phyloP scores from a whole-genome alignment of 2,888 invertebrate species.

The Mesochorus sp. region DNA sequence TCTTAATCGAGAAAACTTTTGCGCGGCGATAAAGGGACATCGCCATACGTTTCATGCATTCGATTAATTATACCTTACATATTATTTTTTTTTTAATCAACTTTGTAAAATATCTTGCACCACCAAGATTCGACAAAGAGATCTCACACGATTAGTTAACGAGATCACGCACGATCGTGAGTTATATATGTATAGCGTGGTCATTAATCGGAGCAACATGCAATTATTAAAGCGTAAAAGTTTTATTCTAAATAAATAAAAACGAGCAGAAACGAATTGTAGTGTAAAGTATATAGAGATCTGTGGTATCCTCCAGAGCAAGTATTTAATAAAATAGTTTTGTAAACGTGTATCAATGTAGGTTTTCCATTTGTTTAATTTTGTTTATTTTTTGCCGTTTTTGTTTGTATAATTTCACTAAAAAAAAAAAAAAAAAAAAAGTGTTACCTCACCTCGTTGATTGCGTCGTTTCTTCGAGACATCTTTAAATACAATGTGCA shows the following conservation, averaged over 20 bases:
- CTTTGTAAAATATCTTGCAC: conserved; percentile 34
- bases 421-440: too few species aligned
- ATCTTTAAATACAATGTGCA: not conserved
- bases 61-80: conserved; percentile 37
- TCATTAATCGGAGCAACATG: too few species aligned
- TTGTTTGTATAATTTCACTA: conserved; percentile 12
- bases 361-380: conserved; percentile 69
- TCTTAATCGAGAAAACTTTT: conserved; percentile 24
- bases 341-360: conserved; percentile 69
- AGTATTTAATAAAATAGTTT: conserved; percentile 73
- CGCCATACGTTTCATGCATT: not conserved
- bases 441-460: conserved; percentile 1
- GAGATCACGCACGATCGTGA: too few species aligned
- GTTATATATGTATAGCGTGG: too few species aligned
- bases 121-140: conserved; percentile 4
- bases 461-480: not conserved
- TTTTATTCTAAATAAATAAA: conserved; percentile 76
- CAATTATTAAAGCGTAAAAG: conserved; percentile 64
- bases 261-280: conserved; percentile 67
- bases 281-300: conserved; percentile 69
- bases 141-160: not conserved
- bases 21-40: conserved; percentile 8
- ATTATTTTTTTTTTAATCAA: conserved; percentile 44
- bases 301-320: conserved; percentile 65
- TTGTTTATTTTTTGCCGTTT: conserved; percentile 40